These are phyloP conservation scores for Andrena chrysosceles DNA, from an alignment of 2,888 invertebrate genomes.

Conservation along the genomic window DNA sequence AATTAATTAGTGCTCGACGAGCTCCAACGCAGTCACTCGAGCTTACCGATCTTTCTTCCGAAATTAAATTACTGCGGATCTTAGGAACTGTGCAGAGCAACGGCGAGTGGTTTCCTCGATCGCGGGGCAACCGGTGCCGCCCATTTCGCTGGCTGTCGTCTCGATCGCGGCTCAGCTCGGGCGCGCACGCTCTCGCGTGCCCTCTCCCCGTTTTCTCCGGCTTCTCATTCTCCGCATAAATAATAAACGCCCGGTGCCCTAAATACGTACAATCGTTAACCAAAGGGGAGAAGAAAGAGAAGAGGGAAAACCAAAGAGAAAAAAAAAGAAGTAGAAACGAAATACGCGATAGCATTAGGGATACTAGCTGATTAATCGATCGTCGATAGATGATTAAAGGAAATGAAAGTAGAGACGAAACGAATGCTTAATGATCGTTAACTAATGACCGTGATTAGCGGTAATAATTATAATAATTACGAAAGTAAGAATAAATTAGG, in stretches of 20 bases:
- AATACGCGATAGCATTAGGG: constrained; percentile 69
- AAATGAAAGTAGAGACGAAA: constrained; percentile 30
- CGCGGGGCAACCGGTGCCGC: background rate
- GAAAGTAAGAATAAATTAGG: constrained; percentile 83
- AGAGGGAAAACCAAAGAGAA: constrained; percentile 7
- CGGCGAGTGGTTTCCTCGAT: background rate
- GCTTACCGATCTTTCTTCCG: too few relatives aligned
- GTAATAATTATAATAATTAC: constrained; percentile 64
- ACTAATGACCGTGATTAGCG: constrained; percentile 57
- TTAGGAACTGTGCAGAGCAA: background rate
- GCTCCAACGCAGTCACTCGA: too few relatives aligned
- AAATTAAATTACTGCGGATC: background rate
- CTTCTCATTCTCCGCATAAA: constrained; percentile 14
- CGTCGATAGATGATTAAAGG: constrained; percentile 53
- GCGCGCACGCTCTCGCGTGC: constrained; percentile 3
- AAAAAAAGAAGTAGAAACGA: background rate
- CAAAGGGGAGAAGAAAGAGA: constrained; percentile 50
- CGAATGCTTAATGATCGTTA: constrained; percentile 67
- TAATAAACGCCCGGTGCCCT: constrained; percentile 57
- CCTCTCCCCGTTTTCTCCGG: background rate
- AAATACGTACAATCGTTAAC: constrained; percentile 69
- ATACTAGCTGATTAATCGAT: constrained; percentile 58
- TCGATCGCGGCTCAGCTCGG: background rate
- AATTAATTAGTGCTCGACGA: too few relatives aligned
- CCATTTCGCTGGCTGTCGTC: background rate